Conservation (phyloP, 1,140 invertebrate species). For the Prorops nasuta region DNA sequence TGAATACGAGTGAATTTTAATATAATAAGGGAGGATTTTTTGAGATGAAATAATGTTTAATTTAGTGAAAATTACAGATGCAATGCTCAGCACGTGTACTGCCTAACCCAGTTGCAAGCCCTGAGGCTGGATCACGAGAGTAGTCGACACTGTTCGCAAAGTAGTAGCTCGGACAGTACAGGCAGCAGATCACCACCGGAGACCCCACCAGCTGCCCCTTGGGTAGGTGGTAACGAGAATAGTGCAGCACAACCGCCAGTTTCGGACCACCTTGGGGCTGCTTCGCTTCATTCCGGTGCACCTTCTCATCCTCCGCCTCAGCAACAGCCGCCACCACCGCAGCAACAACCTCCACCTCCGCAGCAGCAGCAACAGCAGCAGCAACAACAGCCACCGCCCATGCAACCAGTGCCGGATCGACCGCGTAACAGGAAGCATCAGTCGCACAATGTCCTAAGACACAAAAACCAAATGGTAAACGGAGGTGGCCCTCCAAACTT, state of each 20-base stretch:
- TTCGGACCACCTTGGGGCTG: slow-evolving; percentile 44
- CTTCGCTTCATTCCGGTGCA: slow-evolving; percentile 45
- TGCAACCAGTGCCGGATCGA: slow-evolving; percentile 34
- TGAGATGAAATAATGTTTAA: no score
- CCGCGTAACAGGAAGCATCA: slow-evolving; percentile 42
- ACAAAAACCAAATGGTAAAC: slow-evolving; percentile 51
- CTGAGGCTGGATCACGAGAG: slow-evolving; percentile 54
- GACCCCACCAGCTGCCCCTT: slow-evolving; percentile 58
- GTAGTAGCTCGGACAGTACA: slow-evolving; percentile 61
- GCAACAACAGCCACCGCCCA: slow-evolving; percentile 29
- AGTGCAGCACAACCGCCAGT: slow-evolving; percentile 20
- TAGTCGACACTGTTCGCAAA: slow-evolving; percentile 59
- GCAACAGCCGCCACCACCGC: slow-evolving; percentile 24
- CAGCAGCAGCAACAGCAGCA: slow-evolving; percentile 26
- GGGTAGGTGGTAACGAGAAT: slow-evolving; percentile 31
- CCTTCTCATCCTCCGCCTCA: slow-evolving; percentile 30
- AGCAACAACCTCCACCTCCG: slow-evolving; percentile 22
- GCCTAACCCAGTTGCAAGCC: slow-evolving; percentile 51
- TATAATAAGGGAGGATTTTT: no score
- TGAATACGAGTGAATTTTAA: no score
- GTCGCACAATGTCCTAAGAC: slow-evolving; percentile 39
- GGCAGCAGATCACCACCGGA: slow-evolving; percentile 62
- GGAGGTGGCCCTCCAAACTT: slow-evolving; percentile 38
- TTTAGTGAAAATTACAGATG: no score
- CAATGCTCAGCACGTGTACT: slow-evolving; percentile 49